A percentile compares a stretch with the other conserved stretches of the same genome.
Evolutionary conservation across 1,140 invertebrate species (phyloP).

Genomic region (Macrobrachium nipponense): DNA sequence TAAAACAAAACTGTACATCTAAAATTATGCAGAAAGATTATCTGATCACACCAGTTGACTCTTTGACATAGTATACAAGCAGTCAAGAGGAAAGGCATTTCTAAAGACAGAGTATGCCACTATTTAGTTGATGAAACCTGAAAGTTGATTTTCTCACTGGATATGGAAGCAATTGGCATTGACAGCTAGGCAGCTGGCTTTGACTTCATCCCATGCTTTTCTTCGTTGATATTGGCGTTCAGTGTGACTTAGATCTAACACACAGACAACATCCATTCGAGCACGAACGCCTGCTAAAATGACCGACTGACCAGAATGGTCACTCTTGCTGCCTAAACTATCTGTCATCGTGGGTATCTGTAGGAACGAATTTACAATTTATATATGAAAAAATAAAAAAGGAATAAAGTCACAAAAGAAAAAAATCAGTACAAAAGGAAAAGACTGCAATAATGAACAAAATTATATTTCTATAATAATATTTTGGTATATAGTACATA

Average conservation of each 20-base stretch:
- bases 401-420: not conserved
- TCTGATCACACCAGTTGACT: too few species aligned
- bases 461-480: too few species aligned
- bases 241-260: conserved; percentile 83
- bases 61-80: too few species aligned
- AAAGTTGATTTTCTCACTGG: conserved; percentile 72
- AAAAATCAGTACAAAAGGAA: not conserved
- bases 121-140: not conserved
- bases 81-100: not conserved
- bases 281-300: conserved; percentile 48
- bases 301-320: conserved; percentile 56
- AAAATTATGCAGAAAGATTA: too few species aligned
- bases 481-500: too few species aligned
- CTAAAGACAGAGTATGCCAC: not conserved
- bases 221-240: conserved; percentile 80
- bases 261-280: conserved; percentile 89
- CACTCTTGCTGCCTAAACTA: conserved; percentile 63
- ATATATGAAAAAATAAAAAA: conserved; percentile 1
- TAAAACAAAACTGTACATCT: too few species aligned
- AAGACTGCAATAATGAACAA: too few species aligned
- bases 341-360: conserved; percentile 57
- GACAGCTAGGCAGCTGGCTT: conserved; percentile 80
- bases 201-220: conserved; percentile 86
- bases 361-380: not conserved
- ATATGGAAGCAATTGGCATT: conserved; percentile 86